Evolutionary conservation across 2,797 vertebrate genomes (phyloP).

Genomic region (Lagocephalus sceleratus): DNA sequence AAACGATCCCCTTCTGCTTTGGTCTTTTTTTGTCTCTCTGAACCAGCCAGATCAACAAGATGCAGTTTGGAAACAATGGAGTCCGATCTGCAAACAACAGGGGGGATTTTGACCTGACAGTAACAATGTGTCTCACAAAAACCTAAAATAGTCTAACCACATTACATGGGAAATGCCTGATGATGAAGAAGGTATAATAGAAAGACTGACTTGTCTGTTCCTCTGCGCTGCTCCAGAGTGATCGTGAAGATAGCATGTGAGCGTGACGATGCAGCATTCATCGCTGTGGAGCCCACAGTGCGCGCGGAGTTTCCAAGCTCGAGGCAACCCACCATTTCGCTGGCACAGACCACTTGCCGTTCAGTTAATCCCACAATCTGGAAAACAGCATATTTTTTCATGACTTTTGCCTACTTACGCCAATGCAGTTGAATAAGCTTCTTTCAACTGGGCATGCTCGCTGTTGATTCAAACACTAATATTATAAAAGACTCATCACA

Average conservation of each 20-base stretch:
- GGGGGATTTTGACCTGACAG: neutral
- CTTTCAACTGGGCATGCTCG: too few species aligned
- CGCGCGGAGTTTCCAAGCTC: conserved; percentile 89
- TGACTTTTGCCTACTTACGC: too few species aligned
- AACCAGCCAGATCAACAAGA: conserved; percentile 94
- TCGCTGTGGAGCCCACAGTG: conserved; percentile 92
- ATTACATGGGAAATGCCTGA: neutral
- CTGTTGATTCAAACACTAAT: too few species aligned
- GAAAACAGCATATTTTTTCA: conserved; percentile 3
- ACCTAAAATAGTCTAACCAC: neutral
- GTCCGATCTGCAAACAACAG: conserved; percentile 70
- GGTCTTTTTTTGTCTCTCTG: conserved; percentile 96
- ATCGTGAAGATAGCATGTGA: conserved; percentile 98
- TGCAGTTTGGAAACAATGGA: conserved; percentile 88
- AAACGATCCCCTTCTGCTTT: conserved; percentile 94
- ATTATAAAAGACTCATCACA: too few species aligned
- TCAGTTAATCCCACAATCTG: conserved; percentile 93
- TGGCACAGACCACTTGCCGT: conserved; percentile 75
- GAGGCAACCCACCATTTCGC: conserved; percentile 86
- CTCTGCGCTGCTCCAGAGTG: conserved; percentile 86
- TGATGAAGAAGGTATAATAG: neutral
- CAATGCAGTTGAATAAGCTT: too few species aligned
- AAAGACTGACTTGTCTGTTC: conserved; percentile 83
- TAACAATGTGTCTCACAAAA: too few species aligned
- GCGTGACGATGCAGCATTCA: conserved; percentile 94